Evolutionary conservation across 2,113 vertebrate species (phyloP), one percentile per base, ranked within the genome.

Genomic region (Pachycephala philippinensis): DNA sequence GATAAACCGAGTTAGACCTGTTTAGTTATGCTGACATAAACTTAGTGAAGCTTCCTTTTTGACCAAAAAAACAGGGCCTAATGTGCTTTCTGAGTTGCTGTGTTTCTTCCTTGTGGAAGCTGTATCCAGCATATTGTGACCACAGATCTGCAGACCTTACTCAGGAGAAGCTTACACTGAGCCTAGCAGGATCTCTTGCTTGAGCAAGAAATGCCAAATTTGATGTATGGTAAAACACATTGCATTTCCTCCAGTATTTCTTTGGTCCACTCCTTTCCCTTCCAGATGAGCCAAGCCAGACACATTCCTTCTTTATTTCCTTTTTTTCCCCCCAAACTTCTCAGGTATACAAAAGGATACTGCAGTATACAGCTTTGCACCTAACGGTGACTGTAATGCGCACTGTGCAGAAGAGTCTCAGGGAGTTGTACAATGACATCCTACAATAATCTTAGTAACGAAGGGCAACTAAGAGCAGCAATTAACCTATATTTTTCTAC

Each of bases 401-500:
- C 59, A 52, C 57, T 14, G 3, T 12, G 27, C 64, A 74, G 35
- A 88, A 87, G 52, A 90, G 44, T 95, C 79, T 52, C 70, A 76
- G n/a, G 40, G 47, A 72, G 64, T 23, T 60, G 77, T 49, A 74
- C 63, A 83, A 57, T 37, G 60, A 93, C 93, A 79, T 93, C 75
- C 57, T 89, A 70, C 61, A 91, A 90, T 42, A 71, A 63, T 88
- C 77, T 84, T 82, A 56, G 37, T 93, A 92, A 93, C 0, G 0
- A 96, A 90, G n/a, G 81, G 42, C 81, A 93, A 91, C 92, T 97
- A 95, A 93, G 72, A 86, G 45, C 45, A 95, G 82, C 42, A 91
- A 80, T 87, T 96, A 96, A 89, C 93, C 93, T 96, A 60, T 87
- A 89, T 96, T 95, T 95, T 81, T 90, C 71, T 90, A 70, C 19